Base-by-base conservation (phyloP, 30 jellyfish, hydroid and myxozoan species). In the Aurelia sp. region DNA sequence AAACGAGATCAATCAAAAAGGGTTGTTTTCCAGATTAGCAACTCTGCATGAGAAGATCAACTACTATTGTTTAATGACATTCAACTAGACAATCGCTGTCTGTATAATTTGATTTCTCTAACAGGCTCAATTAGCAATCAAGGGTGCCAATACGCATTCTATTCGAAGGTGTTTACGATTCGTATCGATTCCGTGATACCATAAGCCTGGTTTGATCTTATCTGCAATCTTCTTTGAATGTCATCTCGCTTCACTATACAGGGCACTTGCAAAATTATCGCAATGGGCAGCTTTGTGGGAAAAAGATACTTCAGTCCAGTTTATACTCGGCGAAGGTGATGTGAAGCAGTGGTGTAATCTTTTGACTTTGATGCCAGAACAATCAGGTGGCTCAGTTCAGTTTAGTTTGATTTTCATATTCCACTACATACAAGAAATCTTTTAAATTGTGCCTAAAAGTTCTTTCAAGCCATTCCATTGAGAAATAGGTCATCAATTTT, bases 241-340 rank as follows among this genome's bases (percentile, higher is more conserved):
- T 22, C 52, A 61, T 63, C 89, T 79, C 89, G 80, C 47, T 79
- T 79, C 89, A 58, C 89, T 79, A 79, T 66, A 62, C 89, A 62
- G 89, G 89, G 78, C 89, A 79, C 89, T 79, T 79, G 89, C 62
- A 17, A 18, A 21, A 21, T 17, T 4, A 21, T 38, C 41, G 6
- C 33, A 21, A 21, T 44, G 52, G 8, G 51, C 7, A 64, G 75
- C 33, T 16, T 64, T 5, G 33, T 41, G 66, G 68, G n/a, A 72
- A 41, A 47, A 72, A 8, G 55, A 44, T 7, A 44, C 55, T 44
- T 44, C 15, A 5, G 15, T 8, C 9, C 15, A 7, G 51, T 9
- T 44, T 44, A 44, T 44, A 8, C 16, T 13, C 15, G 55, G 55
- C 7, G 33, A 27, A 27, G 33, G 33, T 2, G 2, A 0, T 27